These are phyloP conservation scores for Dolichomitus sp. DNA, from an alignment of 2,888 invertebrate species.

Conservation along the genomic window DNA sequence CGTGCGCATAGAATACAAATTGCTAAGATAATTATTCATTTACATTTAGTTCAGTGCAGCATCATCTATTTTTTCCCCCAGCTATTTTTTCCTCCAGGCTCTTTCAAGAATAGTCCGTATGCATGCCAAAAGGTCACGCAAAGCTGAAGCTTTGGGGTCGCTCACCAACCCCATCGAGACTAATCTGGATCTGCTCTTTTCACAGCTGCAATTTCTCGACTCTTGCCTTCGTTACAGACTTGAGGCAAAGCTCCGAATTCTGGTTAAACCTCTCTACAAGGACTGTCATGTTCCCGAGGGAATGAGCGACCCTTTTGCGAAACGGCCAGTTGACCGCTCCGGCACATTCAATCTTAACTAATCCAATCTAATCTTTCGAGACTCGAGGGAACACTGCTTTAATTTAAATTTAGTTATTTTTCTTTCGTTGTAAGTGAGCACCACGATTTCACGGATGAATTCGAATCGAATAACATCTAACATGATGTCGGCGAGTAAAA, in stretches of 20 bases:
- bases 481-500: background rate
- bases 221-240: slow-evolving; percentile 26
- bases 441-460: slow-evolving; percentile 25
- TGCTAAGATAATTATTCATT: slow-evolving; percentile 24
- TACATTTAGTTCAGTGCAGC: background rate
- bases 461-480: background rate
- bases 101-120: slow-evolving; percentile 1
- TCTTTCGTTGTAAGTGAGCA: slow-evolving; percentile 8
- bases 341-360: slow-evolving; percentile 55
- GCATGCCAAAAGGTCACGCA: background rate
- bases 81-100: slow-evolving; percentile 1
- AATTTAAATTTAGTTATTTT: slow-evolving; percentile 46
- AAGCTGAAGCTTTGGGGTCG: background rate
- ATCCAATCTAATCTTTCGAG: slow-evolving; percentile 50
- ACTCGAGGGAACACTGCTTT: slow-evolving; percentile 4
- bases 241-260: slow-evolving; percentile 4
- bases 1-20: background rate
- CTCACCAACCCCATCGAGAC: slow-evolving; percentile 50
- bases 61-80: slow-evolving; percentile 10
- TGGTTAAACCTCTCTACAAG: slow-evolving; percentile 14
- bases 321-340: slow-evolving; percentile 40
- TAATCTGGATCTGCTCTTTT: slow-evolving; percentile 49
- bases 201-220: slow-evolving; percentile 36
- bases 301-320: slow-evolving; percentile 31
- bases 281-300: slow-evolving; percentile 17